These are phyloP conservation scores for Propsilocerus akamusi DNA, from an alignment of 1,140 invertebrate genomes.

Conservation along the genomic window DNA sequence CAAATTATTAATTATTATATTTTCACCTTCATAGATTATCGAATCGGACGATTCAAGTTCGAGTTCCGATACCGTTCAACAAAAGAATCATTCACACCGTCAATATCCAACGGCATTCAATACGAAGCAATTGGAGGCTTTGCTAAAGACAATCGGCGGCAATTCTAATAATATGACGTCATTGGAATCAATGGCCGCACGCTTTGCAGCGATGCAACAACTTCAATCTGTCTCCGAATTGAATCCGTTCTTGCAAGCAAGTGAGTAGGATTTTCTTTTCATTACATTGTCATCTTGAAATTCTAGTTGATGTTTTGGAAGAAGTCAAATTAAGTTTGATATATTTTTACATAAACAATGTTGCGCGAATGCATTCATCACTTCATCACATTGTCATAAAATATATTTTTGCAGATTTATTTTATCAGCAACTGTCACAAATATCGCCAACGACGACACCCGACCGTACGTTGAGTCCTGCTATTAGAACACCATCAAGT, in stretches of 20 bases:
- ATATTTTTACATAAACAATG: not conserved
- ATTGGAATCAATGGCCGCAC: constrained; percentile 23
- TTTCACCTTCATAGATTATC: not conserved
- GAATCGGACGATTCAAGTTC: not conserved
- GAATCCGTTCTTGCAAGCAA: not conserved
- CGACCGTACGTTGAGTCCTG: constrained; percentile 18
- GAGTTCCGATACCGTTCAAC: not conserved
- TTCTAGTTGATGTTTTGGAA: not conserved
- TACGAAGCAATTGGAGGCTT: not conserved
- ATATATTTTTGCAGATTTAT: constrained; percentile 13
- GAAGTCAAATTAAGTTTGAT: not conserved
- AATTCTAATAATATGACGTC: constrained; percentile 20
- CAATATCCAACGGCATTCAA: not conserved
- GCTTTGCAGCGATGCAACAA: constrained; percentile 12
- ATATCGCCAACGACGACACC: constrained; percentile 19
- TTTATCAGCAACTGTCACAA: constrained; percentile 12
- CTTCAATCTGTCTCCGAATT: constrained; percentile 3
- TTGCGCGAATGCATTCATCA: not conserved
- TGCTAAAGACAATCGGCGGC: not conserved
- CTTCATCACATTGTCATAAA: constrained; percentile 9
- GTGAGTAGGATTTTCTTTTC: not conserved
- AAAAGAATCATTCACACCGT: not conserved
- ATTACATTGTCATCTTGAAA: not conserved
- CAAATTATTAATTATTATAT: too few relatives aligned
- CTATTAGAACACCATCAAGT: constrained; percentile 17